A percentile compares a stretch with the other conserved stretches of the same genome.
Conservation (phyloP, 2,888 invertebrate species). For the Campaea margaritaria region DNA sequence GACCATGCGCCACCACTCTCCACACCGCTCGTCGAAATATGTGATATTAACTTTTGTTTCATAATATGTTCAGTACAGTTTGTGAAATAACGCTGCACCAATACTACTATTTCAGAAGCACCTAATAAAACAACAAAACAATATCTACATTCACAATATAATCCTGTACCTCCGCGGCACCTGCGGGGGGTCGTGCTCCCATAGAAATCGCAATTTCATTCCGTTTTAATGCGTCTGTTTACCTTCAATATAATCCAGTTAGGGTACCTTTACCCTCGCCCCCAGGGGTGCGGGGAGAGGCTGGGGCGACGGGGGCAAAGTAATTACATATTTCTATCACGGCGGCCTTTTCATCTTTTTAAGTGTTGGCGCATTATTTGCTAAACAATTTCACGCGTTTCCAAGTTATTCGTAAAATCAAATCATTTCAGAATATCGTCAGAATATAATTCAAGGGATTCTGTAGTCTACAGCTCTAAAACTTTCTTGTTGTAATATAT, state of each 20-base stretch:
- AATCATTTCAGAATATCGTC: too few species aligned
- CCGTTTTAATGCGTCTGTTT: constrained; percentile 79
- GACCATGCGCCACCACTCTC: too few species aligned
- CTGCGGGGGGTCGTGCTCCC: constrained; percentile 50
- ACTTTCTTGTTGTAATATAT: too few species aligned
- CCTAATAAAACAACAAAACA: constrained; percentile 8
- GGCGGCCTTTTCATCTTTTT: constrained; percentile 36
- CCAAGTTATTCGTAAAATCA: constrained; percentile 2
- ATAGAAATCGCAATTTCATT: constrained; percentile 78
- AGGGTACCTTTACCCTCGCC: constrained; percentile 45
- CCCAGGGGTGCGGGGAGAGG: neutral
- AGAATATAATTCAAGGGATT: too few species aligned
- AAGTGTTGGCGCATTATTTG: constrained; percentile 23
- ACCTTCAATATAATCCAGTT: constrained; percentile 75
- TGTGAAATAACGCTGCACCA: neutral
- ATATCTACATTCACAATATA: constrained; percentile 9
- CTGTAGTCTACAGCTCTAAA: too few species aligned
- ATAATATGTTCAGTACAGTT: too few species aligned
- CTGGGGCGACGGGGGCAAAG: constrained; percentile 28
- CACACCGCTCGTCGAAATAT: too few species aligned
- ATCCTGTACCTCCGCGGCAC: constrained; percentile 38
- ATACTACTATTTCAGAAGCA: neutral
- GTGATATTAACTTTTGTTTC: too few species aligned
- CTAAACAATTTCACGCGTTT: constrained; percentile 20
- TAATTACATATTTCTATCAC: constrained; percentile 58